Conservation (phyloP, 1,140 invertebrate species). For the Aphis gossypii region DNA sequence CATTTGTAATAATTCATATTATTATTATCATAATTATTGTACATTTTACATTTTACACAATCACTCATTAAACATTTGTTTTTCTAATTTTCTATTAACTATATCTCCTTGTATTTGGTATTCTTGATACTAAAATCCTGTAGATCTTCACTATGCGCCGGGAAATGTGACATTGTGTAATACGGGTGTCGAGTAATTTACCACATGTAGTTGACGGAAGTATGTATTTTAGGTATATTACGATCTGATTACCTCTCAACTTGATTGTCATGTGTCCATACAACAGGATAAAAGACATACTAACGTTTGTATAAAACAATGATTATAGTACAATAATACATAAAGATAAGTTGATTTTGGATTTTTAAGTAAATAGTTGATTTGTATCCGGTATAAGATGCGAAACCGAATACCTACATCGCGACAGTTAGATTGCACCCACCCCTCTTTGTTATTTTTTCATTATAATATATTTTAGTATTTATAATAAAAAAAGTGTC, state of each 20-base stretch:
- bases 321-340: no score
- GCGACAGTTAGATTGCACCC: no score
- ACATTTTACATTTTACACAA: background rate
- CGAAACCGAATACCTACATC: background rate
- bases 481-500: background rate
- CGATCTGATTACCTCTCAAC: background rate
- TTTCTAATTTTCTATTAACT: background rate
- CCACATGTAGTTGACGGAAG: background rate
- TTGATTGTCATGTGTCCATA: background rate
- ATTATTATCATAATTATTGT: background rate
- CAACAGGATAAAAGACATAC: background rate
- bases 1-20: conserved; percentile 42
- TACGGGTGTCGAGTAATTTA: background rate
- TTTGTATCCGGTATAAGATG: background rate
- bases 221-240: background rate
- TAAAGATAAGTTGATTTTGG: background rate
- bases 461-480: background rate
- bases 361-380: background rate
- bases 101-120: background rate
- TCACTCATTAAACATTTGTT: background rate
- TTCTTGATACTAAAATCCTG: background rate
- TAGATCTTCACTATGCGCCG: background rate
- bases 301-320: background rate
- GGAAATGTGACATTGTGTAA: background rate
- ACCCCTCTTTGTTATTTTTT: background rate